Percentiles rank a stretch among this genome's conserved stretches.
Conservation (phyloP, 2,888 invertebrate genomes). For the Sycophila texana region DNA sequence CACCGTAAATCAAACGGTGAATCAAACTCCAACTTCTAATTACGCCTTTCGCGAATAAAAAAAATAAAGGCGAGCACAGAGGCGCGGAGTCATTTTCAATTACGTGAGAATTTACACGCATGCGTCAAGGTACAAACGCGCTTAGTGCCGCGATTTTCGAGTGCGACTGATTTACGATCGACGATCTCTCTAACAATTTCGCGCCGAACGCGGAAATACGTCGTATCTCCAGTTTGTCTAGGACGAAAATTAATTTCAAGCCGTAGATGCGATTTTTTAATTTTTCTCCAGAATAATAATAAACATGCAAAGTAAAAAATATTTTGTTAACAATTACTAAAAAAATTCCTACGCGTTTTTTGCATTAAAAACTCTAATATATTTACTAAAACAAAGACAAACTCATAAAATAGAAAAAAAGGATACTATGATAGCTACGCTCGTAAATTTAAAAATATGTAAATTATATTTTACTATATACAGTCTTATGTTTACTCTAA, state of each 20-base stretch:
- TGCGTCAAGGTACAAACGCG: neutral
- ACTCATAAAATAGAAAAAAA: too few species aligned
- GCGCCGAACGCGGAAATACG: slow-evolving; percentile 1
- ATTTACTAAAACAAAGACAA: too few species aligned
- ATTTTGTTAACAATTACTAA: too few species aligned
- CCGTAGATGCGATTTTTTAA: too few species aligned
- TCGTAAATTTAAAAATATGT: too few species aligned
- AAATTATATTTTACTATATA: too few species aligned
- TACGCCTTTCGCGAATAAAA: neutral
- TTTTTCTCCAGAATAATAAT: too few species aligned
- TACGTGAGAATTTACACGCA: slow-evolving; percentile 28
- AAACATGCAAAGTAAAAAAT: too few species aligned
- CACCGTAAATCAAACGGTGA: slow-evolving; percentile 18
- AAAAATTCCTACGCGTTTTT: too few species aligned
- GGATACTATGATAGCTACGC: too few species aligned
- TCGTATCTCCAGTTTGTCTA: neutral
- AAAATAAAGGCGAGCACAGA: slow-evolving; percentile 3
- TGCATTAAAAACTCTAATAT: too few species aligned
- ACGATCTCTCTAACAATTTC: slow-evolving; percentile 6
- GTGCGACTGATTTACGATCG: slow-evolving; percentile 26
- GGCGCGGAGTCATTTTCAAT: slow-evolving; percentile 18
- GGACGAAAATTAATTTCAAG: slow-evolving; percentile 1
- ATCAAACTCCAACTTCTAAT: slow-evolving; percentile 14
- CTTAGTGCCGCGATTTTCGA: slow-evolving; percentile 11
- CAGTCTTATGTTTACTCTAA: too few species aligned